Evolutionary conservation across 2,888 invertebrate species (phyloP).

Genomic region (Ochropacha duplaris): DNA sequence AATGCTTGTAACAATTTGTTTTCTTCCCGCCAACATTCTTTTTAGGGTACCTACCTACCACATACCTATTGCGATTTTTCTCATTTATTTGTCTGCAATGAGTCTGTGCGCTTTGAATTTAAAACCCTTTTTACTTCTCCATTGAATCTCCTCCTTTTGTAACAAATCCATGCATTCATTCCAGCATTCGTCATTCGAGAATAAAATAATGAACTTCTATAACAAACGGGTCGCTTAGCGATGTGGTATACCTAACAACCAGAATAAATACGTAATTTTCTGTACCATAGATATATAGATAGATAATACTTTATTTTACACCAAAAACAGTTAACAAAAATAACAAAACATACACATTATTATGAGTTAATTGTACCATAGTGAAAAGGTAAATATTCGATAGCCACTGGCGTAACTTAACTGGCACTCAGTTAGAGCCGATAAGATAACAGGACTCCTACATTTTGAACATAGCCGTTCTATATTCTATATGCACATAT

Average conservation of each 20-base stretch:
- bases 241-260: no score
- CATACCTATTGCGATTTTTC: conserved; percentile 36
- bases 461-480: no score
- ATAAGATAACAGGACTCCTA: not conserved
- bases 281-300: no score
- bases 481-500: no score
- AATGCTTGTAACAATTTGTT: conserved; percentile 71
- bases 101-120: conserved; percentile 24
- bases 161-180: not conserved
- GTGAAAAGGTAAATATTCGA: not conserved
- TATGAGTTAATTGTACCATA: no score
- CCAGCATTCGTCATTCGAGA: not conserved
- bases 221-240: no score
- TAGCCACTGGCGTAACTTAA: not conserved
- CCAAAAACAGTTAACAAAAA: no score
- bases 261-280: no score
- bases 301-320: no score
- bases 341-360: no score
- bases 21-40: conserved; percentile 63
- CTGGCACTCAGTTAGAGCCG: not conserved
- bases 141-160: not conserved
- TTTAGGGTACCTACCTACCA: conserved; percentile 53
- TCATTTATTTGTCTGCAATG: conserved; percentile 36
- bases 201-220: no score
- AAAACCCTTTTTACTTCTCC: conserved; percentile 5